Conservation (phyloP, 1,140 invertebrate genomes). For the Drosophila truncata region DNA sequence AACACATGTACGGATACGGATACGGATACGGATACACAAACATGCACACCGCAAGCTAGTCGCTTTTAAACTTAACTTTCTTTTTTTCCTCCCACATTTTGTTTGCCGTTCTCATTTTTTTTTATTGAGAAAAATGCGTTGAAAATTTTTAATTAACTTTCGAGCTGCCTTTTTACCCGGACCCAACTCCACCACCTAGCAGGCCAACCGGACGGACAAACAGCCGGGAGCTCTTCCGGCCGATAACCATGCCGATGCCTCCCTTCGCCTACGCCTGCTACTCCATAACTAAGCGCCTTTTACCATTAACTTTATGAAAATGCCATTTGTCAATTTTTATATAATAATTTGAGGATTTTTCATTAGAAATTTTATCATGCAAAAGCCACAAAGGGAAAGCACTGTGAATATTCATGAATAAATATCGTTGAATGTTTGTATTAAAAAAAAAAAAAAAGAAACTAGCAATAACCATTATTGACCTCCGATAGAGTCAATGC, state of each 20-base stretch:
- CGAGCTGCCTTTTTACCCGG: constrained; percentile 12
- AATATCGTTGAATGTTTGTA: constrained; percentile 18
- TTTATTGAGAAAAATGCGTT: constrained; percentile 43
- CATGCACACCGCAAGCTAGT: constrained; percentile 28
- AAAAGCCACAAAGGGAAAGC: constrained; percentile 10
- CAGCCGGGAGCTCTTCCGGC: constrained; percentile 33
- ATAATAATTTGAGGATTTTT: constrained; percentile 24
- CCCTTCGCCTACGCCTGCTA: background rate
- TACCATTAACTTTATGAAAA: constrained; percentile 32
- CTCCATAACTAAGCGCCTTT: constrained; percentile 17
- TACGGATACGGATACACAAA: constrained; percentile 17
- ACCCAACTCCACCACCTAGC: constrained; percentile 13
- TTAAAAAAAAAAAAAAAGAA: background rate
- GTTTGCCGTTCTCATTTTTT: constrained; percentile 8
- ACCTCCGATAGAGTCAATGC: background rate
- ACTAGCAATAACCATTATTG: constrained; percentile 18
- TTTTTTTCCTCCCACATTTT: constrained; percentile 23
- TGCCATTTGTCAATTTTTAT: constrained; percentile 44
- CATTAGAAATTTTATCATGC: background rate
- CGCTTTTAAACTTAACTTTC: constrained; percentile 34
- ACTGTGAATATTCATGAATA: constrained; percentile 52
- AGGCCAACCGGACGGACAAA: constrained; percentile 23
- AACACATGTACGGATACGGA: constrained; percentile 29
- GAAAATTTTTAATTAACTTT: constrained; percentile 55
- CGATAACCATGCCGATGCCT: constrained; percentile 13